Evolutionary conservation across 2,888 invertebrate genomes (phyloP), one percentile per base, ranked within the genome.

Genomic region (Pollenia amentaria): DNA sequence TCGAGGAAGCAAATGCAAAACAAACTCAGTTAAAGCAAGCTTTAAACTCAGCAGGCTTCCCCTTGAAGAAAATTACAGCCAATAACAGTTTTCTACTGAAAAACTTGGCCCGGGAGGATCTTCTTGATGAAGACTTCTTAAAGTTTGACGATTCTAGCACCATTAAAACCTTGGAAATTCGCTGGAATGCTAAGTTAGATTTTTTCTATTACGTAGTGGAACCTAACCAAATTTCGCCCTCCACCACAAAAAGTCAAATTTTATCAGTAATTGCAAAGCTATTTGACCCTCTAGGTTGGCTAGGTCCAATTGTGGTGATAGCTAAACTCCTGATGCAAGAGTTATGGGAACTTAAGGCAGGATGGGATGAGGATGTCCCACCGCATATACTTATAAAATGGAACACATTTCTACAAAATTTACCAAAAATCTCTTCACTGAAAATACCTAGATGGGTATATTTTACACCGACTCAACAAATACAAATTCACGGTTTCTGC

Each of bases 161-260:
- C 18, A 65, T 46, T 21, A 21, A 46, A 65, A 65, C 42, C 65
- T 46, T 65, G 14, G 46, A 46, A 3, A 46, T 65, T 18, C 46
- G 65, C 10, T 65, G 65, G 42, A 65, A 65, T 42, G 65, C 65
- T 18, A 46, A 21, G 44, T 42, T 21, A 18, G 44, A 65, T 14
- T 18, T 65, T 46, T 65, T 65, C 12, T 46, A 65, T 46, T 65
- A 65, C 12, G 65, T 14, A 11, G 46, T 21, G 4, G 42, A 65
- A 65, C 18, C 44, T 2, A 18, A 46, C 21, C 65, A 44, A 65
- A 64, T 67, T 29, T 29, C 9, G 29, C 48, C 29, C 29, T 29
- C 1, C 48, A 14, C 64, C 0, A 64, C 64, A 18, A 64, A 29
- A 57, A 48, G 67, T 6, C 69, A 51, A 16, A 69, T 69, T 16